Evolutionary conservation across 2,888 invertebrate genomes (phyloP).

Genomic region (Eueremaeus valkanovi): DNA sequence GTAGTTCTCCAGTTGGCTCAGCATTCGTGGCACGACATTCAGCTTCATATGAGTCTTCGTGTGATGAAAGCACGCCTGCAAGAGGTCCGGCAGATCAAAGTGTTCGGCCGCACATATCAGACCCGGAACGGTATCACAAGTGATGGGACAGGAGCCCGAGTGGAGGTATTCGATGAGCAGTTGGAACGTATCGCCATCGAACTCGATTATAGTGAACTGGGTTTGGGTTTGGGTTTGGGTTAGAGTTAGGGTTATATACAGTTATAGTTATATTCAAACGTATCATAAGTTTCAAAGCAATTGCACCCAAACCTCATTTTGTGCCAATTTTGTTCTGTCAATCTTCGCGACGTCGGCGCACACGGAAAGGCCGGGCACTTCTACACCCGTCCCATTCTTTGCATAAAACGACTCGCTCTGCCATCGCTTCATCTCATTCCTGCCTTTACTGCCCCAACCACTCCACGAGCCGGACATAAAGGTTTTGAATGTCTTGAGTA

Average conservation of each 20-base stretch:
- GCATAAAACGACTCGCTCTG: slow-evolving; percentile 49
- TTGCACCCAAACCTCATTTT: slow-evolving; percentile 66
- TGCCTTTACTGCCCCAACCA: slow-evolving; percentile 47
- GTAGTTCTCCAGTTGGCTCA: slow-evolving; percentile 85
- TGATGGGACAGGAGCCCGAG: slow-evolving; percentile 84
- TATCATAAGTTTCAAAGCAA: slow-evolving; percentile 3
- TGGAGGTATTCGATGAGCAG: slow-evolving; percentile 85
- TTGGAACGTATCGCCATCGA: slow-evolving; percentile 88
- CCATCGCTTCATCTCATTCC: slow-evolving; percentile 48
- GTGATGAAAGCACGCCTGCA: slow-evolving; percentile 92
- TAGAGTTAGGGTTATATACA: too few species aligned
- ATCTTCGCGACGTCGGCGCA: slow-evolving; percentile 93
- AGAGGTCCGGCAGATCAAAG: slow-evolving; percentile 82
- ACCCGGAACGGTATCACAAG: slow-evolving; percentile 86
- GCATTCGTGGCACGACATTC: slow-evolving; percentile 89
- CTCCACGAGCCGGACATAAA: slow-evolving; percentile 47
- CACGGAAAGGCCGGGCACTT: slow-evolving; percentile 70
- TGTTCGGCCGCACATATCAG: slow-evolving; percentile 91
- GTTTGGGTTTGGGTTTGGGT: slow-evolving; percentile 46
- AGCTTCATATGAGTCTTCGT: slow-evolving; percentile 88
- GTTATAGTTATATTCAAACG: too few species aligned
- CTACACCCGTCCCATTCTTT: slow-evolving; percentile 54
- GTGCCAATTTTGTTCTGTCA: slow-evolving; percentile 81
- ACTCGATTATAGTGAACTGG: slow-evolving; percentile 90
- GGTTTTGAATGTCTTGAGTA: slow-evolving; percentile 45